Base-by-base conservation (phyloP, 2,797 vertebrate genomes). In the Philypnodon macrostomus region DNA sequence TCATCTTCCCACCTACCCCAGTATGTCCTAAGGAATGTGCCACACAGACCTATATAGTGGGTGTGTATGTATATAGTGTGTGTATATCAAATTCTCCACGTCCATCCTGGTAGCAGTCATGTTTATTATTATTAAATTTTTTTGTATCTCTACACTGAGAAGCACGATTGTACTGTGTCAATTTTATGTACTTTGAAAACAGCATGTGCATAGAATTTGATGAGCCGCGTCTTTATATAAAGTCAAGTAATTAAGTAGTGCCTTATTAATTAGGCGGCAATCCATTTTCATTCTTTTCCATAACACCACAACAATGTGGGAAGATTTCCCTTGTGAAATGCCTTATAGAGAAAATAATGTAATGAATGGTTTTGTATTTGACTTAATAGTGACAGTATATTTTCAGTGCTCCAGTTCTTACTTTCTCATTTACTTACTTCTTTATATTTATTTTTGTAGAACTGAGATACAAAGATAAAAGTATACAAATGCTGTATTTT, bases 231-330 rank as follows among this genome's bases (percentile, higher is more conserved):
- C 73, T 66, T 63, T 71, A 75, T 70, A 38, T 75, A 72, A 82
- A 83, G 74, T 77, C 67, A 68, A 80, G 73, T 88, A 88, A 89
- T 90, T 87, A 89, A n/a, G n/a, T n/a, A 86, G 76, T 75, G 68
- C 78, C 67, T 77, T 75, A 81, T 85, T 89, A 87, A 87, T 88
- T 88, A 86, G 80, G 53, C 42, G 36, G 72, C 75, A 79, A 81
- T 85, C 73, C 80, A 83, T 82, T 86, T 86, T 74, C 52, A 73
- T 81, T 84, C 68, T 84, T 72, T 57, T 48, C 54, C 41, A 48
- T 73, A 80, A 81, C 64, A 77, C 54, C 63, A 68, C 74, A 85
- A 85, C 80, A 86, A 82, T 79, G 79, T 71, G 49, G 58, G 31
- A 52, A 73, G 75, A 83, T 85, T 85, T 70, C 84, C 81, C 68